Evolutionary conservation across 2,888 invertebrate genomes (phyloP), one percentile per base, ranked within the genome.

Genomic region (Diaperis boleti): DNA sequence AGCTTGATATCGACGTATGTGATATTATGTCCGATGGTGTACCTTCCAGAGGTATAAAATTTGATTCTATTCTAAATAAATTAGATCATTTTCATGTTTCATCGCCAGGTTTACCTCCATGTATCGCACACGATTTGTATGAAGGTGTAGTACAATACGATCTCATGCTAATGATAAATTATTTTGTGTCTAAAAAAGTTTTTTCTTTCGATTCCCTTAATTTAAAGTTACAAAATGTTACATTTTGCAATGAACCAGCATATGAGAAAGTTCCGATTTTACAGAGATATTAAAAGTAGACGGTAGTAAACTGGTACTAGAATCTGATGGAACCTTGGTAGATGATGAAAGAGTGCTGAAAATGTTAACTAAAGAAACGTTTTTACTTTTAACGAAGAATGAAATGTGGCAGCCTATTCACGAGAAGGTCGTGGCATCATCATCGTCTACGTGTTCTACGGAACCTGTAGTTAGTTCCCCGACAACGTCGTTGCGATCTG

Each of bases 101-200:
- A 14, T 2, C 10, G 1, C 44, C 44, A 1, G 61, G 61, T 8
- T 42, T 61, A 14, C 61, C 61, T 3, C 59, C 61, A 13, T 61
- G 61, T 60, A 13, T 61, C 26, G 67, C 63, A 2, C 67, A 69
- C 41, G 69, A 69, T 56, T 5, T 66, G 8, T 64, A 63, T 10
- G 65, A 69, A 61, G 64, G 64, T 3, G 35, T 69, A 17, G 8
- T 66, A 22, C 41, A 52, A 35, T 44, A 66, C 39, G 66, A 69
- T 61, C 13, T 68, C 22, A 52, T 49, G 26, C 49, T 63, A n/a
- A n/a, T n/a, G n/a, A n/a, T n/a, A n/a, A n/a, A n/a, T n/a, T n/a
- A n/a, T n/a, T n/a, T n/a, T n/a, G n/a, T n/a, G n/a, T n/a, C n/a
- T n/a, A n/a, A n/a, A n/a, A n/a, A n/a, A n/a, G n/a, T n/a, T n/a